Evolutionary conservation across 2,113 vertebrate species (phyloP), one percentile per base, ranked within the genome.

Genomic region (Hepsetus odoe): DNA sequence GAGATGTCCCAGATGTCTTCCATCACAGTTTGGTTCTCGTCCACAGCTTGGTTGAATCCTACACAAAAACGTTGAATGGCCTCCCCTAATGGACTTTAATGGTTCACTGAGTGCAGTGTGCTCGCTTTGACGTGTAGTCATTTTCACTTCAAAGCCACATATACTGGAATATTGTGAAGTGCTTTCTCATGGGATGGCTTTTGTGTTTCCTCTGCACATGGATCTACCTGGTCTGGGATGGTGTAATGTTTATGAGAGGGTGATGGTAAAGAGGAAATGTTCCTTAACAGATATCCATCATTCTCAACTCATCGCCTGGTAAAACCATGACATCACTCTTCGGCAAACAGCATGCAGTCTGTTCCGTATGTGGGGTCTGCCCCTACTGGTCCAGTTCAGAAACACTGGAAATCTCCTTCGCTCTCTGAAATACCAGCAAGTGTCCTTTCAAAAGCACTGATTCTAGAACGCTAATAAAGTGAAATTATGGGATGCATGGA

Each of bases 211-310:
- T n/a, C 84, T 86, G 14, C 4, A 87, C 88, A 89, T 89, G 86
- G 24, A 4, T n/a, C 87, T 49, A 26, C 16, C 51, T 28, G 22
- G 32, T 59, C 12, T 62, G 33, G 58, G 10, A 42, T 80, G 77
- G 79, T 53, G 72, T 26, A 28, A 68, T 55, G 83, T 90, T 89
- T 71, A 77, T 87, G 59, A 86, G 86, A 88, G 89, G 88, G 89
- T 88, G 87, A 86, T 75, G 85, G 84, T 85, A 76, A 80, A 87
- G 82, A 90, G 89, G 89, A 92, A 92, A 90, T 88, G 88, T 90
- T 93, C 87, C 88, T 90, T 83, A 88, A 89, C 89, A 89, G 91
- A 92, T 90, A 92, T 92, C 91, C 88, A 91, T 93, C 90, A 90
- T 89, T 88, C 88, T 89, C 89, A 90, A 89, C 90, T 91, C 90